phyloP scores from a whole-genome alignment of 2,888 invertebrate genomes.

The Pheosia tremula region DNA sequence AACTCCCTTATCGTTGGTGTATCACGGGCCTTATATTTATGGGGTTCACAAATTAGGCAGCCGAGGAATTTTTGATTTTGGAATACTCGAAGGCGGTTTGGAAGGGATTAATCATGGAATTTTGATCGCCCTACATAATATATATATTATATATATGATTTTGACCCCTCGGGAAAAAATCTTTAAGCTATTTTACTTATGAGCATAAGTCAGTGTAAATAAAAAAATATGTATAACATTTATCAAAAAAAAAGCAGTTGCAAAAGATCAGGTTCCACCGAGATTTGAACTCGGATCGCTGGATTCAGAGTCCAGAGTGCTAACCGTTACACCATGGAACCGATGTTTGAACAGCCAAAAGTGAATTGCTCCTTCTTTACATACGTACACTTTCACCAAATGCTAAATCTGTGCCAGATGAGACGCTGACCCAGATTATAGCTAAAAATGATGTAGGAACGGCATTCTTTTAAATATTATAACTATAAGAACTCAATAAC shows the following conservation, averaged over 20 bases:
- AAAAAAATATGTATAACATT: neutral
- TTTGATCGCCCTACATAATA: too few relatives aligned
- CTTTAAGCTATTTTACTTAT: neutral
- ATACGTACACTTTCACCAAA: neutral
- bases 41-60: conserved; percentile 5
- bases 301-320: conserved; percentile 93
- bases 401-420: neutral
- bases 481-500: too few relatives aligned
- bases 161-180: too few relatives aligned
- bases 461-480: too few relatives aligned
- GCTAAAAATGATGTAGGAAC: neutral
- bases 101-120: neutral
- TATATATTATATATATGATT: too few relatives aligned
- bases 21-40: conserved; percentile 27
- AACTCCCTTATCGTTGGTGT: conserved; percentile 33
- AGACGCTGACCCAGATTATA: neutral
- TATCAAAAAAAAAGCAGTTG: neutral
- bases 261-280: conserved; percentile 86
- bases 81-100: conserved; percentile 8
- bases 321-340: conserved; percentile 88
- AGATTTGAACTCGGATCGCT: conserved; percentile 93
- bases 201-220: neutral
- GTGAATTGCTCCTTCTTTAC: neutral
- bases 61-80: conserved; percentile 33
- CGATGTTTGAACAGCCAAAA: conserved; percentile 9